Evolutionary conservation across 2,113 vertebrate species (phyloP), one percentile per base, ranked within the genome.

Genomic region (Hystrix cristata): DNA sequence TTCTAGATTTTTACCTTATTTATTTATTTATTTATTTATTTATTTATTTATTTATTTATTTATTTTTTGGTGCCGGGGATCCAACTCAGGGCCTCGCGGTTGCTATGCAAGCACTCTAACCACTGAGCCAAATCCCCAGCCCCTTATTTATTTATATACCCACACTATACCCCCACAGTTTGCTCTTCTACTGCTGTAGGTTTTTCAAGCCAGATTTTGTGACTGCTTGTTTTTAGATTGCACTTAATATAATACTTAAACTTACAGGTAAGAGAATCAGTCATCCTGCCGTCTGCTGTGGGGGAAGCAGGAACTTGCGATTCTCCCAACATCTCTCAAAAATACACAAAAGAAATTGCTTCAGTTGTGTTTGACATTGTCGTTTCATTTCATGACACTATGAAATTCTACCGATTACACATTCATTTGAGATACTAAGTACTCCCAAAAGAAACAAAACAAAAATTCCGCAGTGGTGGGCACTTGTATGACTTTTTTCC

Each of bases 341-440:
- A 72, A 84, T 25, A 76, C 4, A 82, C 48, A 78, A 18, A 55
- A 80, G 25, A 72, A 87, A 59, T 51, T 83, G 18, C 43, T 90
- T 87, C 55, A 38, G 4, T 80, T 31, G 72, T 84, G 25, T 60
- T 83, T 83, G 38, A 92, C 94, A 87, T 74, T 14, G 7, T 92
- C 25, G 92, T 69, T 92, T 87, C 31, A 69, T 88, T 64, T 96
- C 69, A 27, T n/a, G 67, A 53, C 16, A 94, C 6, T 92, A 48
- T 89, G 57, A 92, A 96, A 95, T 87, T 69, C 87, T 81, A n/a
- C 65, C 38, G 67, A 60, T 90, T 93, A 91, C 79, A 78, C n/a
- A 55, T 91, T 94, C 16, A 67, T 43, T 57, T 84, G 25, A 90
- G 60, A 92, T 83, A 78, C 16, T 29, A 80, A 90, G 16, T 62